A percentile compares a stretch with the other conserved stretches of the same genome.
phyloP scores from a whole-genome alignment of 2,797 vertebrate genomes.

The Acrossocheilus fasciatus region DNA sequence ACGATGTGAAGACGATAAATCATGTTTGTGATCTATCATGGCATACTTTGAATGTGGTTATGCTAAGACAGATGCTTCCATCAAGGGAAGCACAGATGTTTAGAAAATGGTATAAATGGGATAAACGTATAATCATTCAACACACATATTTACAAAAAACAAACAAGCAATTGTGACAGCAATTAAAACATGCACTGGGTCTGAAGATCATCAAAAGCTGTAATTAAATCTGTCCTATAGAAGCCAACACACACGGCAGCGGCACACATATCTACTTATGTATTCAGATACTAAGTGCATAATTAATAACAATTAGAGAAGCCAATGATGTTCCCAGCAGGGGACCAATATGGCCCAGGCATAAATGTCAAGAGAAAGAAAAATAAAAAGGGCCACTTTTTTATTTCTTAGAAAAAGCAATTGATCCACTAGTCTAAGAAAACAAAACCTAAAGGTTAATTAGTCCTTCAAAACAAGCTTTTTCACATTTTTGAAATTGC shows the following conservation, averaged over 20 bases:
- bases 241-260: background rate
- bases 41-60: background rate
- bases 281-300: slow-evolving; percentile 43
- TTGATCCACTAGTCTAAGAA: slow-evolving; percentile 28
- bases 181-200: background rate
- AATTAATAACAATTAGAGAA: slow-evolving; percentile 55
- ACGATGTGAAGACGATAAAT: background rate
- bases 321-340: slow-evolving; percentile 44
- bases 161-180: background rate
- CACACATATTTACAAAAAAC: slow-evolving; percentile 7
- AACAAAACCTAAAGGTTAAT: slow-evolving; percentile 35
- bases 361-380: slow-evolving; percentile 38
- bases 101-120: slow-evolving; percentile 22
- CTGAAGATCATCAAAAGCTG: slow-evolving; percentile 12
- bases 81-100: slow-evolving; percentile 16
- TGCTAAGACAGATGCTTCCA: slow-evolving; percentile 9
- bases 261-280: background rate
- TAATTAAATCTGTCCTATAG: background rate
- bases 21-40: background rate
- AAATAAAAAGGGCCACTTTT: background rate
- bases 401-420: background rate
- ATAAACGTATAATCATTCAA: background rate
- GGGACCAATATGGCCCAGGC: slow-evolving; percentile 9
- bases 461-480: slow-evolving; percentile 11
- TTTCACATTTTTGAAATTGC: background rate